phyloP scores from a whole-genome alignment of 1,140 invertebrate genomes.

The Anastrepha ludens region DNA sequence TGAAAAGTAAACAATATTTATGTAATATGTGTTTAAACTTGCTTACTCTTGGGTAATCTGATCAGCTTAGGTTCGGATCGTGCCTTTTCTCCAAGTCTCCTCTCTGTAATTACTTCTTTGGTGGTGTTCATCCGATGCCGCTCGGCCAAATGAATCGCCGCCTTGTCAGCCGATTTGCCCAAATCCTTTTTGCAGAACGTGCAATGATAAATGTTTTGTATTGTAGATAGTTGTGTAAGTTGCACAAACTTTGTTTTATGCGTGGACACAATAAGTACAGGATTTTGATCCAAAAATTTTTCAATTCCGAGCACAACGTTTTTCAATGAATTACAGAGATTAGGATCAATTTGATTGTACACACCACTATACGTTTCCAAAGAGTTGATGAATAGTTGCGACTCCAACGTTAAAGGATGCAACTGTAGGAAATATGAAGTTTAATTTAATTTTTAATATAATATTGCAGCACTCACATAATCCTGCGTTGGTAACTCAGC shows the following conservation, averaged over 20 bases:
- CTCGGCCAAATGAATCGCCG: conserved; percentile 64
- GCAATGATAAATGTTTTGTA: conserved; percentile 66
- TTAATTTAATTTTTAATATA: background rate
- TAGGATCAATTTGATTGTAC: conserved; percentile 62
- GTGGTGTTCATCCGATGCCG: conserved; percentile 60
- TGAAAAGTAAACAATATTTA: background rate
- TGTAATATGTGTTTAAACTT: background rate
- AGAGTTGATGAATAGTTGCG: conserved; percentile 64
- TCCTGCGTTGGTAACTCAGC: no score
- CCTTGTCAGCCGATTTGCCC: conserved; percentile 63
- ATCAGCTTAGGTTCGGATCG: background rate
- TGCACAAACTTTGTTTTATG: conserved; percentile 58
- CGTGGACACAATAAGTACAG: conserved; percentile 60
- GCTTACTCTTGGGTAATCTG: conserved; percentile 65
- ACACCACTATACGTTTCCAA: conserved; percentile 55
- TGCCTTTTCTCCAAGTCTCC: background rate
- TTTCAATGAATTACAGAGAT: conserved; percentile 61
- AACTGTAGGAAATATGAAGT: conserved; percentile 57
- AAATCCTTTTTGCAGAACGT: conserved; percentile 62
- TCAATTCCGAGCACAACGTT: conserved; percentile 66
- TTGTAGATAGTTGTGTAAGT: conserved; percentile 60
- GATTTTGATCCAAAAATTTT: conserved; percentile 63
- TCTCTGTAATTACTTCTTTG: background rate
- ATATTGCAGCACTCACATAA: no score
- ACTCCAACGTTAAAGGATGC: conserved; percentile 68